Evolutionary conservation across 2,113 vertebrate genomes (phyloP).

Genomic region (Eleginops maclovinus): DNA sequence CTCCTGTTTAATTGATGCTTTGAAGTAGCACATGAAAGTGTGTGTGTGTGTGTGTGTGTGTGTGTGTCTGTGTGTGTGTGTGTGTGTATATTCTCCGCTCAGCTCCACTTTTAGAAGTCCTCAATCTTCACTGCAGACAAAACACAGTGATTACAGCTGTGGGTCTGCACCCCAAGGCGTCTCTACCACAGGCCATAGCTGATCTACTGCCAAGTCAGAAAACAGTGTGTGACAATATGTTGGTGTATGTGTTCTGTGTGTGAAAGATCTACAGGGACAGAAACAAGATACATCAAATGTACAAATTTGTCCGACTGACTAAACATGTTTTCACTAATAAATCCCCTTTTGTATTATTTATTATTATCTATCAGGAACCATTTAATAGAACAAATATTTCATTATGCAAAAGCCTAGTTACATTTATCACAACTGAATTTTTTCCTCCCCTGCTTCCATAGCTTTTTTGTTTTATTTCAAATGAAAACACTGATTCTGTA

Average conservation of each 20-base stretch:
- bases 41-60: constrained; percentile 5
- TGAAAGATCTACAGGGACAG: constrained; percentile 1
- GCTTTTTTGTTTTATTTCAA: neutral
- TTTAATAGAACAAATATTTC: neutral
- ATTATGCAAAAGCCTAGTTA: neutral
- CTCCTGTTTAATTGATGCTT: constrained; percentile 77
- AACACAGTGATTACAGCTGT: constrained; percentile 76
- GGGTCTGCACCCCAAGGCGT: constrained; percentile 57
- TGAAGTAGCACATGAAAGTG: constrained; percentile 79
- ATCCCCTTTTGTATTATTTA: neutral
- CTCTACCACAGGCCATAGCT: constrained; percentile 48
- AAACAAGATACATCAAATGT: constrained; percentile 11
- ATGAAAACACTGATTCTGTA: neutral
- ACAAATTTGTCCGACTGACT: constrained; percentile 1
- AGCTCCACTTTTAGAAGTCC: constrained; percentile 65
- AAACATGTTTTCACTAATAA: neutral
- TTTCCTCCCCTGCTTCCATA: neutral
- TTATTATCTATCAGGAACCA: neutral
- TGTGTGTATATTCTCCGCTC: constrained; percentile 38
- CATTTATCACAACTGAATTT: neutral
- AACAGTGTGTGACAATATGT: constrained; percentile 8
- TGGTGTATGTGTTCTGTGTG: constrained; percentile 5
- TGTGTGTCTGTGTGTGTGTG: constrained; percentile 8
- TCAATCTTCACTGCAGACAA: constrained; percentile 72
- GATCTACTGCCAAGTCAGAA: constrained; percentile 59